Conservation (phyloP, 1,140 invertebrate species). For the Sminthurides bifidus region DNA sequence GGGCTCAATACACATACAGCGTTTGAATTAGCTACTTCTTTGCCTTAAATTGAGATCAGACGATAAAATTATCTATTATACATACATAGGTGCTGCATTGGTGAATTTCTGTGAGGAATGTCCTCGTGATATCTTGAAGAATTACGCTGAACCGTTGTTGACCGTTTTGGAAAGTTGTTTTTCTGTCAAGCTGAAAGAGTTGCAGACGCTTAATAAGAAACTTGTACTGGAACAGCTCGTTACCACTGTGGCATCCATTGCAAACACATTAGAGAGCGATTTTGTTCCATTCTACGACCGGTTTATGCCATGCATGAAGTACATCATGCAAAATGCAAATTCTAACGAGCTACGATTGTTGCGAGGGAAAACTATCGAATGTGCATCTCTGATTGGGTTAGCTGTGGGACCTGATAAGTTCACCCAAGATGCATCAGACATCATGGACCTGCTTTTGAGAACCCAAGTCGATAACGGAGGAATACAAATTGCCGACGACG, state of each 20-base stretch:
- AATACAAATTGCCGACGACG: conserved; percentile 73
- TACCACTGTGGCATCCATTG: conserved; percentile 95
- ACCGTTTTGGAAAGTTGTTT: conserved; percentile 80
- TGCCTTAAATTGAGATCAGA: too few species aligned
- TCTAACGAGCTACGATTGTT: conserved; percentile 75
- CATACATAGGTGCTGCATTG: conserved; percentile 58
- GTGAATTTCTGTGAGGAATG: conserved; percentile 99
- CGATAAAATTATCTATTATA: not conserved
- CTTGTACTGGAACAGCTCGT: conserved; percentile 95
- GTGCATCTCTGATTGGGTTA: conserved; percentile 93
- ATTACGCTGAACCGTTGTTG: conserved; percentile 85
- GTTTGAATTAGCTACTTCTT: too few species aligned
- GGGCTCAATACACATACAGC: too few species aligned
- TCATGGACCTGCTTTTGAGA: conserved; percentile 90
- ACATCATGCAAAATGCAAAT: conserved; percentile 89
- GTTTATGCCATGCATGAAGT: conserved; percentile 65
- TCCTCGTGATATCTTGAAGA: conserved; percentile 81
- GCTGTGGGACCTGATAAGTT: conserved; percentile 96
- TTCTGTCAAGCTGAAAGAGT: conserved; percentile 81
- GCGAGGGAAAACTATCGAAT: conserved; percentile 93
- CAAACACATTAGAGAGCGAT: conserved; percentile 95
- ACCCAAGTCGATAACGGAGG: conserved; percentile 59
- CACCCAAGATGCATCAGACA: conserved; percentile 79
- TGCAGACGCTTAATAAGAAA: conserved; percentile 50
- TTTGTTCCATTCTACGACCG: conserved; percentile 64